Evolutionary conservation across 2,797 vertebrate species (phyloP).

Genomic region (Sebastes hubbsi): DNA sequence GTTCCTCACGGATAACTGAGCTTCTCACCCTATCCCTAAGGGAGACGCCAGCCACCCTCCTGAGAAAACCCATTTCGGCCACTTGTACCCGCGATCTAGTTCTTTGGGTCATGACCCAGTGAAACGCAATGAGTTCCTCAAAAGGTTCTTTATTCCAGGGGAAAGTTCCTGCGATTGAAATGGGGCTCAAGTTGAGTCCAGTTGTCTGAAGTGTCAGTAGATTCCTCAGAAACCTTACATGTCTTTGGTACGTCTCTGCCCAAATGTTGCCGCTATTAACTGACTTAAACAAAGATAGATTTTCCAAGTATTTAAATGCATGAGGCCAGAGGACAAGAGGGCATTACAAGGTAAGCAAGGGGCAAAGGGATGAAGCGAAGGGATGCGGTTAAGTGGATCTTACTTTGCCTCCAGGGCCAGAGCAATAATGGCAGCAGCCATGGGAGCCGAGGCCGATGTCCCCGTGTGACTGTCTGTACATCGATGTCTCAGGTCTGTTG

Average conservation of each 20-base stretch:
- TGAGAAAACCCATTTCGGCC: too few species aligned
- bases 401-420: conserved; percentile 99
- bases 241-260: neutral
- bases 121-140: too few species aligned
- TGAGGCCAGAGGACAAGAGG: conserved; percentile 20
- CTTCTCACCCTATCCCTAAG: too few species aligned
- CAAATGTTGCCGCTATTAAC: neutral
- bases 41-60: too few species aligned
- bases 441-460: conserved; percentile 97
- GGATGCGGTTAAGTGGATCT: conserved; percentile 80
- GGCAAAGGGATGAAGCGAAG: conserved; percentile 49
- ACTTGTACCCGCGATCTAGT: too few species aligned
- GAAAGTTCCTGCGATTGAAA: too few species aligned
- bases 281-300: conserved; percentile 3
- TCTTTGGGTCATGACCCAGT: too few species aligned
- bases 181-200: too few species aligned
- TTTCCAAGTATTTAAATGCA: neutral
- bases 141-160: too few species aligned
- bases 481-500: conserved; percentile 96
- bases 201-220: too few species aligned
- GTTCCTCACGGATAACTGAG: too few species aligned
- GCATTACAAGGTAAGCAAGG: conserved; percentile 51
- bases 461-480: conserved; percentile 99
- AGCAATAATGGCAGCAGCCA: conserved; percentile 98
- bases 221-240: neutral